phyloP scores from a whole-genome alignment of 2,797 vertebrate genomes.

The Strix occidentalis region DNA sequence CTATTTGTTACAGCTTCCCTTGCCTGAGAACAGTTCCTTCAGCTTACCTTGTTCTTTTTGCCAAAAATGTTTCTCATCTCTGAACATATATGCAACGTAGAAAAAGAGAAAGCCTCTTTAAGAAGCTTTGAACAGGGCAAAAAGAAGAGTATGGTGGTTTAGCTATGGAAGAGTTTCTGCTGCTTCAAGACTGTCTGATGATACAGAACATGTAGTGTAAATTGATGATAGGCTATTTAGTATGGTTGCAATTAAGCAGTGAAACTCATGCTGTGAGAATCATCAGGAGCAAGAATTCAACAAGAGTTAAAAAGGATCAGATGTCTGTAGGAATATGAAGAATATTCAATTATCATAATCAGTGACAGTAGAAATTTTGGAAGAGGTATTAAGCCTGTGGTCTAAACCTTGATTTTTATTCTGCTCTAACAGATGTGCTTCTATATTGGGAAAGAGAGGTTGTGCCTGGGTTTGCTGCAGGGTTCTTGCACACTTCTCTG shows the following conservation, averaged over 20 bases:
- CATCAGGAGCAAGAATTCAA: constrained; percentile 45
- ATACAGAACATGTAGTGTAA: not conserved
- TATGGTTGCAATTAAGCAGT: constrained; percentile 54
- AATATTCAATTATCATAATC: constrained; percentile 36
- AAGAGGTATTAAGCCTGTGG: constrained; percentile 9
- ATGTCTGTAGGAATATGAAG: constrained; percentile 41
- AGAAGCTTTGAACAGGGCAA: not conserved
- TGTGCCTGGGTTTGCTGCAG: not conserved
- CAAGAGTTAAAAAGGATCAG: constrained; percentile 51
- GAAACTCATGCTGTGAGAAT: constrained; percentile 44
- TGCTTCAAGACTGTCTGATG: not conserved
- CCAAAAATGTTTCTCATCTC: not conserved
- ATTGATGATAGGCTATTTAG: not conserved
- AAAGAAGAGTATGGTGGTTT: not conserved
- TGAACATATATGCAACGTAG: not conserved
- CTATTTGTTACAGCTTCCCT: constrained; percentile 32
- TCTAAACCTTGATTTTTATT: constrained; percentile 16
- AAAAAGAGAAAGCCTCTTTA: not conserved
- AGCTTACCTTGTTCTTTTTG: constrained; percentile 16
- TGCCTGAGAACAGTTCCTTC: constrained; percentile 9
- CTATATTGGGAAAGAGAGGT: not conserved
- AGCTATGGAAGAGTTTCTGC: not conserved
- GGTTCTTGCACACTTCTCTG: not conserved
- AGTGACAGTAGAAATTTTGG: constrained; percentile 14
- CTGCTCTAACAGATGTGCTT: not conserved